Evolutionary conservation across 2,797 vertebrate species (phyloP).

Genomic region (Oreochromis grahami): DNA sequence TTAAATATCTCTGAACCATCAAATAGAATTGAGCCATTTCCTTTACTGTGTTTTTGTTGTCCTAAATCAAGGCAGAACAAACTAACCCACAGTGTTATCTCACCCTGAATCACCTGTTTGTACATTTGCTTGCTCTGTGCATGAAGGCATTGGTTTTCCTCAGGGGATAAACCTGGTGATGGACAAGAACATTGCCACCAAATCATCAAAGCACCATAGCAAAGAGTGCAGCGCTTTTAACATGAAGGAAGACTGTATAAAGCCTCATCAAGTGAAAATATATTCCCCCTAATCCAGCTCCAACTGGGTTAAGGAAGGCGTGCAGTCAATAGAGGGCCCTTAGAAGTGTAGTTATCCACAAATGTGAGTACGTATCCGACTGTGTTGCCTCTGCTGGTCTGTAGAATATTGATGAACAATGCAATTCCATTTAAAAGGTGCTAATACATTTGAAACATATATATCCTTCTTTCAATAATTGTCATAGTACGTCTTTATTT

Average conservation of each 20-base stretch:
- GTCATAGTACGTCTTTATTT: not conserved
- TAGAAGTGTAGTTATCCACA: constrained; percentile 24
- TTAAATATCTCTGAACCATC: not conserved
- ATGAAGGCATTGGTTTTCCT: constrained; percentile 4
- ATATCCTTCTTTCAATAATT: not conserved
- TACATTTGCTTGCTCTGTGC: constrained; percentile 6
- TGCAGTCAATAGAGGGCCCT: constrained; percentile 5
- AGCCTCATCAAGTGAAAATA: constrained; percentile 18
- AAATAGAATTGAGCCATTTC: not conserved
- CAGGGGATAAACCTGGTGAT: constrained; percentile 12
- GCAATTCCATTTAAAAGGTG: constrained; percentile 32
- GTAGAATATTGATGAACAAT: constrained; percentile 48
- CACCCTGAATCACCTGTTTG: not conserved
- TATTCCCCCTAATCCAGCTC: constrained; percentile 34
- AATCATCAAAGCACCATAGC: constrained; percentile 3
- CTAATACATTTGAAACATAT: constrained; percentile 2
- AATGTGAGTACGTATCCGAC: constrained; percentile 22
- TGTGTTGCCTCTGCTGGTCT: constrained; percentile 30
- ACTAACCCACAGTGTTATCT: constrained; percentile 27
- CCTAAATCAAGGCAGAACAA: not conserved
- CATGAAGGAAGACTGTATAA: not conserved
- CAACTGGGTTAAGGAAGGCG: constrained; percentile 11
- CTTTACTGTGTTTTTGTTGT: not conserved
- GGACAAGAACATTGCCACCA: not conserved
- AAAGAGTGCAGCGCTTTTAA: constrained; percentile 4